These are phyloP conservation scores for Panthera leo DNA, from an alignment of 2,113 vertebrate genomes.

Conservation along the genomic window DNA sequence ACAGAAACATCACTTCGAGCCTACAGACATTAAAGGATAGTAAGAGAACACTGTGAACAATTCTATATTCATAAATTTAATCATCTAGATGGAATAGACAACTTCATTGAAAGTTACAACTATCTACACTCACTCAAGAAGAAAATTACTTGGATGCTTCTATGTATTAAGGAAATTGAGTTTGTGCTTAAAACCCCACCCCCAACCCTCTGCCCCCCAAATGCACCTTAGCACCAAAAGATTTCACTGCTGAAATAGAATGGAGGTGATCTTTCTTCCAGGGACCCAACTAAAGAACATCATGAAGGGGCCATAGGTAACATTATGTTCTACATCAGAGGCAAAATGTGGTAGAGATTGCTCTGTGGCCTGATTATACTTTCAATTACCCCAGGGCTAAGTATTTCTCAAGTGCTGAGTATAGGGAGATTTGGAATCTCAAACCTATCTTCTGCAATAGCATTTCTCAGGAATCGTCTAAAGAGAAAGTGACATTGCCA, in stretches of 20 bases:
- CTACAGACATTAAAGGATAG: background rate
- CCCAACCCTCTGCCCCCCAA: background rate
- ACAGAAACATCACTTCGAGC: background rate
- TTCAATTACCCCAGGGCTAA: conserved; percentile 57
- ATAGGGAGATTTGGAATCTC: conserved; percentile 61
- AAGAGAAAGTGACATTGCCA: conserved; percentile 81
- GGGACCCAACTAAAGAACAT: background rate
- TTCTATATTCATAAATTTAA: background rate
- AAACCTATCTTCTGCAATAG: conserved; percentile 61
- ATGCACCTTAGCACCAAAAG: background rate
- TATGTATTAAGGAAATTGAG: background rate
- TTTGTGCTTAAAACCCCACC: background rate
- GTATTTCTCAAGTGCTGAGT: conserved; percentile 55
- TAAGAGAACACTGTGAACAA: background rate
- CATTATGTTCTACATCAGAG: background rate
- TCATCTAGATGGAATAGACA: background rate
- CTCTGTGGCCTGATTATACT: conserved; percentile 47
- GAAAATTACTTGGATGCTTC: background rate
- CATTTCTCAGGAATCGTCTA: conserved; percentile 71
- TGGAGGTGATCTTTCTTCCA: background rate
- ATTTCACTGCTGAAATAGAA: background rate
- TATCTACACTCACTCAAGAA: background rate
- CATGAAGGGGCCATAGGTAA: background rate
- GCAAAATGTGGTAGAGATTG: background rate
- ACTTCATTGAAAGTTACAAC: background rate